Evolutionary conservation across 2,888 invertebrate genomes (phyloP).

Genomic region (Apocheima hispidaria): DNA sequence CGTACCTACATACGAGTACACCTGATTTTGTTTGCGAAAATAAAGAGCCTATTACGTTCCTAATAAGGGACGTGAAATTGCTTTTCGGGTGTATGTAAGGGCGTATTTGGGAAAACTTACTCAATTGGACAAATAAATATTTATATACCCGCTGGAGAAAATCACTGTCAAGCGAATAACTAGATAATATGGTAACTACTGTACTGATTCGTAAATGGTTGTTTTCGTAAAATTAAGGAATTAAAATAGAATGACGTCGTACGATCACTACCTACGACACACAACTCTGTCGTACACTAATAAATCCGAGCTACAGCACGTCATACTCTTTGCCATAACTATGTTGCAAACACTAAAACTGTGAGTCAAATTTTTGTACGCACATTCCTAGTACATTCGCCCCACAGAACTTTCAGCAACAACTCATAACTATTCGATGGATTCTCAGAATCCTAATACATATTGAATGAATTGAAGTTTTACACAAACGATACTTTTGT

Average conservation of each 20-base stretch:
- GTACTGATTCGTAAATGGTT: no score
- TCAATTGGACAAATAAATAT: constrained; percentile 25
- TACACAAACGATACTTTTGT: constrained; percentile 18
- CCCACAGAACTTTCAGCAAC: background rate
- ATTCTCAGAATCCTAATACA: constrained; percentile 12
- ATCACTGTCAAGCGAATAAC: constrained; percentile 4
- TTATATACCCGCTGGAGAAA: constrained; percentile 14
- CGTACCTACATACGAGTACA: constrained; percentile 20
- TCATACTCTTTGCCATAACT: no score
- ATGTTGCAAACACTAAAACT: background rate
- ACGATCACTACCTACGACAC: no score
- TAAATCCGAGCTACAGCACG: no score
- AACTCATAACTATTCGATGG: constrained; percentile 5
- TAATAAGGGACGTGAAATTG: constrained; percentile 43
- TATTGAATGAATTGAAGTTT: constrained; percentile 17
- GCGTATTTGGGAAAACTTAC: constrained; percentile 27
- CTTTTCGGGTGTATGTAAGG: constrained; percentile 38
- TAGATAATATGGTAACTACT: background rate
- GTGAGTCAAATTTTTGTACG: no score
- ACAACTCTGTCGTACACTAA: no score
- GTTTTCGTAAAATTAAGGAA: no score
- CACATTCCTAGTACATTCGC: background rate
- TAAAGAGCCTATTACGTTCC: constrained; percentile 40
- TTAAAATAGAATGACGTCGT: no score
- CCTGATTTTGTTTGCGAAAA: constrained; percentile 35